A percentile compares a stretch with the other conserved stretches of the same genome.
Conservation (phyloP, 2,797 vertebrate genomes). For the Acestrorhynchus altus region DNA sequence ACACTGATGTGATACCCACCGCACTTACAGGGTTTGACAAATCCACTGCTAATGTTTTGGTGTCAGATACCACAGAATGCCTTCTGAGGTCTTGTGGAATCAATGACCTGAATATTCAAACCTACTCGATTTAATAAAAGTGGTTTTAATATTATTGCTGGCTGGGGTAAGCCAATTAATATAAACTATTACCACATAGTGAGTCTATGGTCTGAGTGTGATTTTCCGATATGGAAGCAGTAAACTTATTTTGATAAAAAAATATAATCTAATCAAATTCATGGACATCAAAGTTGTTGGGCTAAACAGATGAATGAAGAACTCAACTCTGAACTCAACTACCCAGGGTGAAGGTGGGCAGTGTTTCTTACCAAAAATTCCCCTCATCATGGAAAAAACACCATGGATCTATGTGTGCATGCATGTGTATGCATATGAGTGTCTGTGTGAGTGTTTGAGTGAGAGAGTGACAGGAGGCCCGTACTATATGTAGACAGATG, state of each 20-base stretch:
- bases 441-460: background rate
- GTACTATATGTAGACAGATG: constrained; percentile 54
- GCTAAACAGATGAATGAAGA: background rate
- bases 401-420: background rate
- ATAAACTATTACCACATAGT: too few species aligned
- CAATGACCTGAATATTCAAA: too few species aligned
- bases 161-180: too few species aligned
- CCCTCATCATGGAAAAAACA: background rate
- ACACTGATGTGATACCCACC: too few species aligned
- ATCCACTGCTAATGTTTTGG: too few species aligned
- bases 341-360: background rate
- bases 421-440: background rate
- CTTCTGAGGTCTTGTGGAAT: too few species aligned
- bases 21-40: too few species aligned
- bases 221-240: background rate
- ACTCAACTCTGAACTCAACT: background rate
- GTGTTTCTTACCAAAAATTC: background rate
- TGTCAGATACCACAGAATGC: too few species aligned
- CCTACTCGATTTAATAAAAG: too few species aligned
- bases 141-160: too few species aligned
- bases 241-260: background rate
- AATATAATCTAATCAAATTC: background rate
- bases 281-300: too few species aligned
- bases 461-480: background rate
- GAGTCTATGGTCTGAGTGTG: too few species aligned